Conservation (phyloP, 2,797 vertebrate genomes). For the Propithecus deckenii region DNA sequence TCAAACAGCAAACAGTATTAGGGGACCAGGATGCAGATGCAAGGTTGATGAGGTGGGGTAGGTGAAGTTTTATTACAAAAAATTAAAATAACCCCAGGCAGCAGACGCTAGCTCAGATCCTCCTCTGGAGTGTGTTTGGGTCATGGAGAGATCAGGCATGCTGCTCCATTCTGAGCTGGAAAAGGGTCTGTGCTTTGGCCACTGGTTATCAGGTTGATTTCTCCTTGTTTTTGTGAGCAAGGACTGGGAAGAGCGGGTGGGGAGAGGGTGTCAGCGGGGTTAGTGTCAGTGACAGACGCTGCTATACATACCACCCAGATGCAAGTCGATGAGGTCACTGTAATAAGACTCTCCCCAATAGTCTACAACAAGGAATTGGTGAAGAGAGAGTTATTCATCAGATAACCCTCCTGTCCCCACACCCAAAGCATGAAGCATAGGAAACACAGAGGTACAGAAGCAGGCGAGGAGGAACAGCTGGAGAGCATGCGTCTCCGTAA, state of each 20-base stretch:
- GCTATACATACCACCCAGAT: conserved; percentile 99
- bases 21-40: background rate
- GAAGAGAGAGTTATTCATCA: conserved; percentile 95
- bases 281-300: conserved; percentile 93
- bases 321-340: conserved; percentile 99
- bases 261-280: conserved; percentile 85
- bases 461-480: background rate
- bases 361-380: conserved; percentile 99
- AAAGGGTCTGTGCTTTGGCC: conserved; percentile 85
- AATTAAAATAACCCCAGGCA: background rate
- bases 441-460: conserved; percentile 45
- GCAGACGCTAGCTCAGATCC: background rate
- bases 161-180: conserved; percentile 79
- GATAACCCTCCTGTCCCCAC: conserved; percentile 62
- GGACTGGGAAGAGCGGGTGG: conserved; percentile 78
- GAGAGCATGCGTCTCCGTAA: conserved; percentile 63
- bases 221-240: conserved; percentile 78
- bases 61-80: background rate
- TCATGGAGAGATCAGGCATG: background rate
- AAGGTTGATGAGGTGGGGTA: background rate
- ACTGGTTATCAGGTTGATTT: conserved; percentile 71
- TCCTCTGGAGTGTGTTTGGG: background rate
- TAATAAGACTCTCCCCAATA: conserved; percentile 99
- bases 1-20: background rate
- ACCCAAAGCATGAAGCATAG: conserved; percentile 51